A percentile compares a stretch with the other conserved stretches of the same genome.
These are phyloP conservation scores for Spheniscus mendiculus DNA, from an alignment of 2,113 vertebrate genomes.

Conservation along the genomic window DNA sequence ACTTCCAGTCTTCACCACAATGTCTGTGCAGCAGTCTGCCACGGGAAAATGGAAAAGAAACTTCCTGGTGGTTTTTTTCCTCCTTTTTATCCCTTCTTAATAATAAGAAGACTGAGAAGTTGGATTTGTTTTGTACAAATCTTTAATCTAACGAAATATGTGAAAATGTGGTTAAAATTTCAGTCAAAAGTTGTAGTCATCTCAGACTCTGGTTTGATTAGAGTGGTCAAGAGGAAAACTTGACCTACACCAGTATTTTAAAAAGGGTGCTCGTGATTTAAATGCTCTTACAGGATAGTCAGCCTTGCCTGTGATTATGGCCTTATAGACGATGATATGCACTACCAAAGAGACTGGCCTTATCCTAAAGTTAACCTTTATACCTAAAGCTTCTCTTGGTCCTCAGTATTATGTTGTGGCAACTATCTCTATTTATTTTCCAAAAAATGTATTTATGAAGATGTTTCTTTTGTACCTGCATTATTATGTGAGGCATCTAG, in stretches of 20 bases:
- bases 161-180: neutral
- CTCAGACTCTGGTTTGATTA: neutral
- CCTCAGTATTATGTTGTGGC: neutral
- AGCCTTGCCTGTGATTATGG: neutral
- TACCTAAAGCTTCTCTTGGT: neutral
- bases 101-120: neutral
- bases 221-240: neutral
- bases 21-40: neutral
- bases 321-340: neutral
- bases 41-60: neutral
- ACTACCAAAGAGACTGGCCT: neutral
- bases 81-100: neutral
- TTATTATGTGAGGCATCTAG: neutral
- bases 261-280: neutral
- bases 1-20: neutral
- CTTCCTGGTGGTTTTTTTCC: neutral
- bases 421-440: neutral
- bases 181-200: neutral
- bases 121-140: neutral
- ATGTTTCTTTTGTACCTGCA: neutral
- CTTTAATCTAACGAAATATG: neutral
- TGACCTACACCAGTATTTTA: neutral
- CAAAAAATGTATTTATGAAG: neutral
- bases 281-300: neutral
- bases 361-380: neutral